Evolutionary conservation across 2,113 vertebrate species (phyloP).

Genomic region (Myotis davidii): DNA sequence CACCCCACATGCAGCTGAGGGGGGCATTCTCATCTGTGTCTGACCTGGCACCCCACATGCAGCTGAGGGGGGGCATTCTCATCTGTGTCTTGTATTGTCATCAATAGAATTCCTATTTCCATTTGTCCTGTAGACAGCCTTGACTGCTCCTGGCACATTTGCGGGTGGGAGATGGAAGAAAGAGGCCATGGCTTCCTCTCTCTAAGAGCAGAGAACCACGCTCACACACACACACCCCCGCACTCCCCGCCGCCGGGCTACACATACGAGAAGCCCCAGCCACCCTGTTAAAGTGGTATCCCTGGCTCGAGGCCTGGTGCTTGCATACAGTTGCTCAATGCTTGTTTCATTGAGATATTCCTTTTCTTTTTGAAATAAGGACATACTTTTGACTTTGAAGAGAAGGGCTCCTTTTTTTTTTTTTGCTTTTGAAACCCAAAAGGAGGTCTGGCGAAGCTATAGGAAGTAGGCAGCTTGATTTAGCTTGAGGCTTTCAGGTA

Average conservation of each 20-base stretch:
- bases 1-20: neutral
- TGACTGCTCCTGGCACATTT: neutral
- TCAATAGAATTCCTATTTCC: neutral
- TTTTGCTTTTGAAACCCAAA: neutral
- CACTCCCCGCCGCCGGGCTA: fast-evolving
- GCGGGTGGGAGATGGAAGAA: fast-evolving
- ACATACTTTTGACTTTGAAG: neutral
- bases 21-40: neutral
- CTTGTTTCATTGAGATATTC: neutral
- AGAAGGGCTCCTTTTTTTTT: neutral
- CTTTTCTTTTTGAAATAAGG: neutral
- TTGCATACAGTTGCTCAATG: neutral
- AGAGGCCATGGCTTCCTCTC: neutral
- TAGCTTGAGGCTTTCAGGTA: neutral
- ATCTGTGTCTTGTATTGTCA: neutral
- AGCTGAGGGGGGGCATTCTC: fast-evolving
- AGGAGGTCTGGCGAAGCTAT: neutral
- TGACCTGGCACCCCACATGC: neutral
- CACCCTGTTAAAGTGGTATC: fast-evolving
- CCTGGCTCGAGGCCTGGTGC: neutral
- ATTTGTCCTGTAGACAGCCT: fast-evolving
- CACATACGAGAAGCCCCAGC: fast-evolving
- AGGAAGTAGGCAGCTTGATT: neutral
- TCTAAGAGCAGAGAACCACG: neutral
- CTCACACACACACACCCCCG: fast-evolving